These are phyloP conservation scores for Drosophila affinis DNA, from an alignment of 2,888 invertebrate genomes.

Conservation along the genomic window DNA sequence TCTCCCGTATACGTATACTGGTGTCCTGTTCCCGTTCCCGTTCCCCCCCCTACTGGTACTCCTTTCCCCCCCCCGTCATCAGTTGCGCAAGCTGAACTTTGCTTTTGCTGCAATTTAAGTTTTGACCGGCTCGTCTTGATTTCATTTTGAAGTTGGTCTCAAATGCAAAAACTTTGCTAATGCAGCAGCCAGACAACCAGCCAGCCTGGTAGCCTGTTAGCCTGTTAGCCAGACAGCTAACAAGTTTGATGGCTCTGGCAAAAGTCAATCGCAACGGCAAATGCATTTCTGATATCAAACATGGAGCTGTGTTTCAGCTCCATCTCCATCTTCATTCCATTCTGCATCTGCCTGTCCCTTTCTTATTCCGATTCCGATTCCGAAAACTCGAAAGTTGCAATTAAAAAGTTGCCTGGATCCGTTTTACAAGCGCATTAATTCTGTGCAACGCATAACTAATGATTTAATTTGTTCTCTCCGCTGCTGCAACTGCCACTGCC, in stretches of 20 bases:
- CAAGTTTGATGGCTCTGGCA: constrained; percentile 24
- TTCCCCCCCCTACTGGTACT: background rate
- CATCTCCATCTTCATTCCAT: too few relatives aligned
- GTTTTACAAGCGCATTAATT: constrained; percentile 63
- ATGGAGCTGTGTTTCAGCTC: constrained; percentile 7
- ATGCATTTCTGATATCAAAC: constrained; percentile 60
- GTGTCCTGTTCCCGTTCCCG: background rate
- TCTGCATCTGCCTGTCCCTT: constrained; percentile 32
- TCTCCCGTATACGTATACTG: constrained; percentile 4
- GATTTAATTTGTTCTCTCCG: constrained; percentile 61
- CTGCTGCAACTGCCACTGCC: too few relatives aligned
- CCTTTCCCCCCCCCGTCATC: background rate
- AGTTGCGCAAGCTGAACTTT: constrained; percentile 34
- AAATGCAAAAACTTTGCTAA: constrained; percentile 72
- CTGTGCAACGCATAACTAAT: constrained; percentile 70
- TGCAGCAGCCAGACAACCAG: constrained; percentile 28
- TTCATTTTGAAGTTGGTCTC: constrained; percentile 68
- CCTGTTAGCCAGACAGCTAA: constrained; percentile 2
- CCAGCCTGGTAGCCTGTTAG: too few relatives aligned
- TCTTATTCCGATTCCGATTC: background rate
- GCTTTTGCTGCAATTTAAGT: constrained; percentile 68
- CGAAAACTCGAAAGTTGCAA: constrained; percentile 46
- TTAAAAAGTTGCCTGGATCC: constrained; percentile 52
- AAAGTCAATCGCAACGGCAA: constrained; percentile 41
- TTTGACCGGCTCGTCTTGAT: constrained; percentile 61